Base-by-base conservation (phyloP, 2,797 vertebrate species). In the Melanotaenia boesemani region DNA sequence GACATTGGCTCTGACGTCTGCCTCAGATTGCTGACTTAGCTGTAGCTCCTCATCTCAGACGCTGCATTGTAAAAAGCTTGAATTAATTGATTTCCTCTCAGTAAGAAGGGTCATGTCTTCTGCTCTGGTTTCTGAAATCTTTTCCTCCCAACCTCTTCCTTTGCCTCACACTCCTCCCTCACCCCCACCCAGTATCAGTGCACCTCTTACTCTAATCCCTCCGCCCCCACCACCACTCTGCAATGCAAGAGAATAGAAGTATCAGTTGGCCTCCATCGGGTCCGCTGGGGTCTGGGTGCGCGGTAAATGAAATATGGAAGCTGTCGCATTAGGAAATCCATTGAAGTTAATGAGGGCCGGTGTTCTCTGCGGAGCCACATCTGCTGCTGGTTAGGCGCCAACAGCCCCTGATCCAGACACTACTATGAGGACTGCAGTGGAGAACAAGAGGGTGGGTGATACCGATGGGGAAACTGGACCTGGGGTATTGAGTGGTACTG, bases 311-410 rank as follows among this genome's bases (percentile, higher is more conserved):
- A 94, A 95, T 95, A 95, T 93, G 83, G 91, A 86, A 92, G 90
- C 89, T 89, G 86, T 87, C 93, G 89, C 90, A 93, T 92, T 93
- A 76, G 83, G 93, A 94, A 95, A 85, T 88, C 89, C 88, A 95
- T 91, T 95, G 94, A 96, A 94, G 95, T 95, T 92, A 94, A 92
- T 94, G 84, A 74, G 73, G 84, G 83, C 93, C 89, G 72, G 80
- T 91, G 87, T 90, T 92, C 91, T 94, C 88, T 87, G 89, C 70
- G 85, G 91, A 92, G 89, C 88, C 90, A 95, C 95, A 96, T 96
- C 95, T 96, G 96, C 91, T 94, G 91, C 92, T 89, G 91, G 88
- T 96, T 96, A 96, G 91, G 88, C 88, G 92, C 90, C 95, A 93
- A 93, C 86, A 83, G 72, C 73, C 72, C 76, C 79, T 34, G 30